A percentile compares a stretch with the other conserved stretches of the same genome.
Conservation (phyloP, 2,797 vertebrate species). For the Neomorphus geoffroyi region DNA sequence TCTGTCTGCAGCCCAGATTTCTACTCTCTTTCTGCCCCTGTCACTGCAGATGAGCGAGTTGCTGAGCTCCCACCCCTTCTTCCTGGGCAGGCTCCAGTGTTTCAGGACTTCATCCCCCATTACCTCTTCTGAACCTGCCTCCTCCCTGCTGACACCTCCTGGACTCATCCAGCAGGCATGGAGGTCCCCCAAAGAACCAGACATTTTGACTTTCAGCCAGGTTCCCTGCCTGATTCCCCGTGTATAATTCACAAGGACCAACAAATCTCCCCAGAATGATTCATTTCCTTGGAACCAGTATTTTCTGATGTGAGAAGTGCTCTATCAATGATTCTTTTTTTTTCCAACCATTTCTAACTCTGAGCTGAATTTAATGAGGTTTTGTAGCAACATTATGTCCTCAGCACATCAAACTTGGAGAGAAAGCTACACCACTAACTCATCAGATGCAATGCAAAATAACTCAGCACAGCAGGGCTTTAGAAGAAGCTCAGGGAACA, state of each 20-base stretch:
- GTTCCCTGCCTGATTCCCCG: not conserved
- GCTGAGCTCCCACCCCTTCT: not conserved
- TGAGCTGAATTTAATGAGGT: not conserved
- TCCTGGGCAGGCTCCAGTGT: not conserved
- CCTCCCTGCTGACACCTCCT: not conserved
- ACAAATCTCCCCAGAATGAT: not conserved
- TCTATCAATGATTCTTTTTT: not conserved
- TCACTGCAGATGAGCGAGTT: not conserved
- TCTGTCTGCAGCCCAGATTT: accelerated
- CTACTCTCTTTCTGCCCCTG: not conserved
- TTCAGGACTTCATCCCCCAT: not conserved
- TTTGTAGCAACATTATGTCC: not conserved
- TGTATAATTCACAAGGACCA: not conserved
- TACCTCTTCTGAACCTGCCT: not conserved
- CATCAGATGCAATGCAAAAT: not conserved
- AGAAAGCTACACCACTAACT: not conserved
- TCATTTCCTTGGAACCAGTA: not conserved
- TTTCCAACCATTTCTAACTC: not conserved
- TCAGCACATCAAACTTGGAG: not conserved
- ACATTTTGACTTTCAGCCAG: not conserved
- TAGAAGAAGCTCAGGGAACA: not conserved
- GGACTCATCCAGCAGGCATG: not conserved
- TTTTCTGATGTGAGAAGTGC: not conserved
- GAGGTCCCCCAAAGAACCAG: not conserved
- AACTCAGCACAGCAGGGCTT: not conserved